These are phyloP conservation scores for Aradophagus sp. DNA, from an alignment of 1,140 invertebrate genomes.

Conservation along the genomic window DNA sequence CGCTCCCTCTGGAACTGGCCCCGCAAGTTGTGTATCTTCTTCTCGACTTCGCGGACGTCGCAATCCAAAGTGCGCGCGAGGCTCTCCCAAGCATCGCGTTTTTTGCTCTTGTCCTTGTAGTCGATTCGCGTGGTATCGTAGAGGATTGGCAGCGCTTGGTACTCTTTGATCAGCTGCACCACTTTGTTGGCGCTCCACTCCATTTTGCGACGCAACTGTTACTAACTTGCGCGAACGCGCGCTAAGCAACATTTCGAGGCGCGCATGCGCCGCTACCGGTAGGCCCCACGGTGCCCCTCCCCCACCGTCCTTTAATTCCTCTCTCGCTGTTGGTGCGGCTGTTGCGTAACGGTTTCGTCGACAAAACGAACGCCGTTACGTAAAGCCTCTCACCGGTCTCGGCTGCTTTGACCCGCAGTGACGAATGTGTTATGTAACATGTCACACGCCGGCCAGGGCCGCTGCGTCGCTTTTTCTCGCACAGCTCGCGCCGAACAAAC, in stretches of 20 bases:
- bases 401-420: too few relatives aligned
- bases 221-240: slow-evolving; percentile 42
- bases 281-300: slow-evolving; percentile 4
- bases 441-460: too few relatives aligned
- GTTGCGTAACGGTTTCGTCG: slow-evolving; percentile 47
- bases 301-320: too few relatives aligned
- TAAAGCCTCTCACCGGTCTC: too few relatives aligned
- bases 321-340: slow-evolving; percentile 20
- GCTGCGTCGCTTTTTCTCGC: too few relatives aligned
- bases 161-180: slow-evolving; percentile 33
- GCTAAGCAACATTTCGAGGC: slow-evolving; percentile 23
- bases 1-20: slow-evolving; percentile 45
- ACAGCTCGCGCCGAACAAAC: too few relatives aligned
- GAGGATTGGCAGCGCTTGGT: slow-evolving; percentile 37
- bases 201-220: slow-evolving; percentile 54
- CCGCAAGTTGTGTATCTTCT: too few relatives aligned
- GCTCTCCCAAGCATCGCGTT: too few relatives aligned
- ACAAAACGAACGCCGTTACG: neutral
- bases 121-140: slow-evolving; percentile 51
- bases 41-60: too few relatives aligned
- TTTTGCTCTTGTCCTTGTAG: slow-evolving; percentile 45
- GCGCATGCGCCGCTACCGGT: slow-evolving; percentile 21
- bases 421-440: too few relatives aligned
- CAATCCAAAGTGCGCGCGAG: too few relatives aligned
- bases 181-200: slow-evolving; percentile 50